A percentile compares a stretch with the other conserved stretches of the same genome.
These are phyloP conservation scores for Vireo altiloquus DNA, from an alignment of 2,113 vertebrate genomes.

Conservation along the genomic window DNA sequence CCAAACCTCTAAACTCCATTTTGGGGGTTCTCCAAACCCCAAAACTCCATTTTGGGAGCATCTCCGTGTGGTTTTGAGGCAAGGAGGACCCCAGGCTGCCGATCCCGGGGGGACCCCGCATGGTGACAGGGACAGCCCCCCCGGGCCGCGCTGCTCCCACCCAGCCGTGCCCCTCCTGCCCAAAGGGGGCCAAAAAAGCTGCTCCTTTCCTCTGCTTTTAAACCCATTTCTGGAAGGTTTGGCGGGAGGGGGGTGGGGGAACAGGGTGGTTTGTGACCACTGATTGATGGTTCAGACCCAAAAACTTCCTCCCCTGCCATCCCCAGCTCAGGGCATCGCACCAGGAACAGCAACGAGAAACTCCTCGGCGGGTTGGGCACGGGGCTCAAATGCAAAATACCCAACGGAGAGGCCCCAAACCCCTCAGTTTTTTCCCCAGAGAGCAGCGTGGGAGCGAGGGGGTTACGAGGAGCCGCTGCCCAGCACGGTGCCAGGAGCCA, in stretches of 20 bases:
- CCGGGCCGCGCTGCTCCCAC: accelerated
- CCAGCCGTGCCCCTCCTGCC: not conserved
- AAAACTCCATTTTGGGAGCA: not conserved
- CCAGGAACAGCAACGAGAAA: accelerated
- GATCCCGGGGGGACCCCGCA: accelerated
- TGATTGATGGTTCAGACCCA: not conserved
- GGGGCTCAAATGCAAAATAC: not conserved
- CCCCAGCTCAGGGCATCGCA: not conserved
- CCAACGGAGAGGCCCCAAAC: not conserved
- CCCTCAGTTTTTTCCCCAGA: not conserved
- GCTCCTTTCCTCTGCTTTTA: not conserved
- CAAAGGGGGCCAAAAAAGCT: accelerated
- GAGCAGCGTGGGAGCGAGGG: not conserved
- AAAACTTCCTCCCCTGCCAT: accelerated
- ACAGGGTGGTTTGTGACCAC: not conserved
- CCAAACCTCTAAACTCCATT: no score
- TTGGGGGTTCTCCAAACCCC: no score
- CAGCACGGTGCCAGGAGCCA: conserved; percentile 48
- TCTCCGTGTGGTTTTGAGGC: accelerated
- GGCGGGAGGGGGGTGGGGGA: accelerated
- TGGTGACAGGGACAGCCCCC: accelerated
- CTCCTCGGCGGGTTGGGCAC: accelerated
- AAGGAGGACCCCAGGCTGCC: no score
- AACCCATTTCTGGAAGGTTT: not conserved
- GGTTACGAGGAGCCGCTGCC: conserved; percentile 21